phyloP scores from a whole-genome alignment of 1,140 invertebrate genomes.

The Platorchestia sp. region DNA sequence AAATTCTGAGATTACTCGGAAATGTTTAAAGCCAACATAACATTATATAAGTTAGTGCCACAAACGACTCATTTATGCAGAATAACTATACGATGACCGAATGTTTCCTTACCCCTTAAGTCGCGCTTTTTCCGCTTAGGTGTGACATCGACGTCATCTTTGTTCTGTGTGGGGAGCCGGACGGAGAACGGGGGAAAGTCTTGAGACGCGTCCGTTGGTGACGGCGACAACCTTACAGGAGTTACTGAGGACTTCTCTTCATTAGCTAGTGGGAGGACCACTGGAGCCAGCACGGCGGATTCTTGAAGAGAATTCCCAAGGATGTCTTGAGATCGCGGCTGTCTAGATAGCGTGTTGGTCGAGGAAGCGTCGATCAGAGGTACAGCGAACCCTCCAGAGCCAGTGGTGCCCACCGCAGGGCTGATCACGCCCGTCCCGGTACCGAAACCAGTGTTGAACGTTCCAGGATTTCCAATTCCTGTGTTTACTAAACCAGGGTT shows the following conservation, averaged over 20 bases:
- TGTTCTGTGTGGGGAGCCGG: background rate
- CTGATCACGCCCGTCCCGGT: background rate
- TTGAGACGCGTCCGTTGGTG: background rate
- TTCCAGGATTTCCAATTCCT: background rate
- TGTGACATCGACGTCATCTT: background rate
- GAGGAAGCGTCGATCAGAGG: background rate
- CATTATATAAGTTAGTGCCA: background rate
- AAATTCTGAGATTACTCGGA: too few relatives aligned
- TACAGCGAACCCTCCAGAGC: background rate
- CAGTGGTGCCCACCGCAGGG: background rate
- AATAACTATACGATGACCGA: background rate
- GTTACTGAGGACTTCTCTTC: background rate
- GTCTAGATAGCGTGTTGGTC: background rate
- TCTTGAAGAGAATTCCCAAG: background rate
- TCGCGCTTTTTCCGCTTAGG: background rate
- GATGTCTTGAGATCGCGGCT: background rate
- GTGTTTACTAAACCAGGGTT: constrained; percentile 1
- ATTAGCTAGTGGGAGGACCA: background rate
- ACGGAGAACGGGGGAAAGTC: background rate
- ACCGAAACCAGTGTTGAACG: background rate
- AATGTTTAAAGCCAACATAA: too few relatives aligned
- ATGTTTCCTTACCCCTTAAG: background rate
- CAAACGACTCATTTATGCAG: background rate
- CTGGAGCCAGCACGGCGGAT: background rate
- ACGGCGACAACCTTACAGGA: background rate